These are phyloP conservation scores for Eretmochelys imbricata DNA, from an alignment of 2,113 vertebrate genomes.

Conservation along the genomic window DNA sequence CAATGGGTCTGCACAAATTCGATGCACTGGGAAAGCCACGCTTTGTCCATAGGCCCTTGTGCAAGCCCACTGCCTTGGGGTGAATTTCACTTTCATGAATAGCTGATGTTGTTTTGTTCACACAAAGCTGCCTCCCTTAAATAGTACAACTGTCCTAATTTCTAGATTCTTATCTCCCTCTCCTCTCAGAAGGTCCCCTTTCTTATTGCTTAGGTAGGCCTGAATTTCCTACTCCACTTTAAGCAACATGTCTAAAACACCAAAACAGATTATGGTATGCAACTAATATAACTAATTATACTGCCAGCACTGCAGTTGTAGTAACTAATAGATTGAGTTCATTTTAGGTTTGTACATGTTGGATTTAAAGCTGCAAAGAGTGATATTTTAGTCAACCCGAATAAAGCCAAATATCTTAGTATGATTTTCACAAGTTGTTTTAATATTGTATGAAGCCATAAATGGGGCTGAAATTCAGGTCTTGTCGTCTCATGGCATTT, in stretches of 20 bases:
- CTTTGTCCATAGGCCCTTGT: not conserved
- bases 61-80: not conserved
- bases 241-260: not conserved
- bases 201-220: not conserved
- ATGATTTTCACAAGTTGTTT: not conserved
- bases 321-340: slow-evolving; percentile 1
- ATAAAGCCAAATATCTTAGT: not conserved
- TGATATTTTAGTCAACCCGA: not conserved
- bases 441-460: not conserved
- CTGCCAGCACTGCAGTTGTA: not conserved
- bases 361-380: not conserved
- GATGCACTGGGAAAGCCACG: not conserved
- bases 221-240: not conserved
- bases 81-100: not conserved
- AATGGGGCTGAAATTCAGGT: not conserved
- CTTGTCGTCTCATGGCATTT: not conserved
- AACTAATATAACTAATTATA: not conserved
- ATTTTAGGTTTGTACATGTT: not conserved
- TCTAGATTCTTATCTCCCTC: not conserved
- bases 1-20: not conserved
- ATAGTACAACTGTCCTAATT: not conserved
- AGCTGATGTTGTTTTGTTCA: not conserved
- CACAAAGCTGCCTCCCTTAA: not conserved
- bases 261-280: not conserved
- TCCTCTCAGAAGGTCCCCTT: not conserved